Percentiles rank a stretch among this genome's conserved stretches.
These are phyloP conservation scores for Ennomos erosarius DNA, from an alignment of 2,888 invertebrate genomes.

Conservation along the genomic window DNA sequence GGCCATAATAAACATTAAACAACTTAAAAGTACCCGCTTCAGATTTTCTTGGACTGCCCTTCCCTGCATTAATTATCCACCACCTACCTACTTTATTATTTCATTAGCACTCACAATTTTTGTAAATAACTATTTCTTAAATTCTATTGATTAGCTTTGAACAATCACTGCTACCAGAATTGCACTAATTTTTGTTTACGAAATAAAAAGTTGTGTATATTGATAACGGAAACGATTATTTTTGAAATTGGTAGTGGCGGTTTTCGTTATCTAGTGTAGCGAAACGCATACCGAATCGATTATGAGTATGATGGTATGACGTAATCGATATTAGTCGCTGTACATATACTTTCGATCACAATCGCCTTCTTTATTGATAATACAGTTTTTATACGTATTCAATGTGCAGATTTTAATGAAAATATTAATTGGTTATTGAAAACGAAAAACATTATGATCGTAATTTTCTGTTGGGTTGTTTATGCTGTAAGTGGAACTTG, in stretches of 20 bases:
- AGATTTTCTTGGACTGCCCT: too few relatives aligned
- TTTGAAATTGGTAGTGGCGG: slow-evolving; percentile 8
- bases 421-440: slow-evolving; percentile 40
- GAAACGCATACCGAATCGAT: slow-evolving; percentile 40
- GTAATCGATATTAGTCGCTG: slow-evolving; percentile 48
- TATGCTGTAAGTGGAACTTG: slow-evolving; percentile 40
- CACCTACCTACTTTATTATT: slow-evolving; percentile 1
- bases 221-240: slow-evolving; percentile 12
- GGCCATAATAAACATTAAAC: too few relatives aligned
- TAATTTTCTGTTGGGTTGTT: slow-evolving; percentile 38
- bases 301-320: slow-evolving; percentile 39
- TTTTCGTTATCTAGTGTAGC: slow-evolving; percentile 32
- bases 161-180: slow-evolving; percentile 17
- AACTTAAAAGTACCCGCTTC: too few relatives aligned
- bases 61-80: too few relatives aligned
- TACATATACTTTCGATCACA: slow-evolving; percentile 51
- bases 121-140: too few relatives aligned
- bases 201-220: slow-evolving; percentile 9
- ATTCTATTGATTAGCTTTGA: background rate
- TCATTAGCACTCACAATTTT: slow-evolving; percentile 1
- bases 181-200: too few relatives aligned
- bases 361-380: slow-evolving; percentile 48
- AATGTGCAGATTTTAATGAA: slow-evolving; percentile 39
- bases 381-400: slow-evolving; percentile 35
- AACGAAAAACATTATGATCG: slow-evolving; percentile 30